A percentile compares a stretch with the other conserved stretches of the same genome.
Conservation (phyloP, 2,888 invertebrate genomes). For the Allacma fusca region DNA sequence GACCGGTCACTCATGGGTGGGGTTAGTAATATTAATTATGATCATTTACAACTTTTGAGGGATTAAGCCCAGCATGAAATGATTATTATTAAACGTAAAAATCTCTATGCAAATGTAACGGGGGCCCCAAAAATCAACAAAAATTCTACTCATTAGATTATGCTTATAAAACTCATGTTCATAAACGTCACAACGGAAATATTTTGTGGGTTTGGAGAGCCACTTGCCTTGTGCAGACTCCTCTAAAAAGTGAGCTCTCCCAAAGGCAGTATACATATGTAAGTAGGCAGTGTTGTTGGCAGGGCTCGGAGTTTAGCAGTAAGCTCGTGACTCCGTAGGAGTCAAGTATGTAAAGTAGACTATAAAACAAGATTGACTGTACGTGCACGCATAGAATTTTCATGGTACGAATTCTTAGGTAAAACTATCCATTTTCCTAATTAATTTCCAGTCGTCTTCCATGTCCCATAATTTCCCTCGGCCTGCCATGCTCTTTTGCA, state of each 20-base stretch:
- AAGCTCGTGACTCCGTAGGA: no score
- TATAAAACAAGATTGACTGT: not conserved
- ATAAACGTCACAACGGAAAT: conserved; percentile 5
- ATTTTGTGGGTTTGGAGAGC: not conserved
- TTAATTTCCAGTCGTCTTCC: conserved; percentile 25
- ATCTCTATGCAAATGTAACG: not conserved
- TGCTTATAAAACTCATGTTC: not conserved
- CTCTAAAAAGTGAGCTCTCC: no score
- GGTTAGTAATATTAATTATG: conserved; percentile 23
- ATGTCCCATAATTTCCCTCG: not conserved
- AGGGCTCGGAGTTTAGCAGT: no score
- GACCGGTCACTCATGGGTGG: conserved; percentile 42
- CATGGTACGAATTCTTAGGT: not conserved
- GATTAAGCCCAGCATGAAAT: conserved; percentile 11
- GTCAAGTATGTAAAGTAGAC: not conserved
- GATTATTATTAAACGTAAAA: conserved; percentile 7
- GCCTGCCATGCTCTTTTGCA: conserved; percentile 19
- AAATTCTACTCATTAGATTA: not conserved
- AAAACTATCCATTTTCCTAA: conserved; percentile 32
- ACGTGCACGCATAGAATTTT: not conserved
- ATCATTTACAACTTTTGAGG: not conserved
- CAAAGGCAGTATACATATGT: no score
- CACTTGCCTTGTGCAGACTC: no score
- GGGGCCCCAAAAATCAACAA: not conserved
- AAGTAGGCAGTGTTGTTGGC: no score